Evolutionary conservation across 2,797 vertebrate genomes (phyloP).

Genomic region (Gambusia yucatana): DNA sequence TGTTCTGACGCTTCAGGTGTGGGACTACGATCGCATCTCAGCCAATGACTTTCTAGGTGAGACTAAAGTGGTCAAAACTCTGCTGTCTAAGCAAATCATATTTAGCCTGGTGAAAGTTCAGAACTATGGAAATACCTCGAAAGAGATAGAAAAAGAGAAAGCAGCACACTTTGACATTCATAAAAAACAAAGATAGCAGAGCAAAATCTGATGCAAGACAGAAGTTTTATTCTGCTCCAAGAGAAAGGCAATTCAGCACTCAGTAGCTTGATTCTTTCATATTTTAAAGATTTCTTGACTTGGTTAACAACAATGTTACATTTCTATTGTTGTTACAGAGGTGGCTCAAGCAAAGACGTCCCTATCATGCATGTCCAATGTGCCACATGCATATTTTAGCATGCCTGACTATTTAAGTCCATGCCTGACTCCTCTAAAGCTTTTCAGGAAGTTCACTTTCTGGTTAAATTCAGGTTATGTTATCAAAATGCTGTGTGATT

Average conservation of each 20-base stretch:
- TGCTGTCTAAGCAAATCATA: background rate
- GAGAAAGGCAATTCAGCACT: background rate
- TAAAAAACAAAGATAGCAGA: background rate
- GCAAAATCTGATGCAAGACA: background rate
- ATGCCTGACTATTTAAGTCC: background rate
- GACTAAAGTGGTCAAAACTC: constrained; percentile 17
- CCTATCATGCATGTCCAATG: background rate
- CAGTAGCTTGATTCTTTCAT: background rate
- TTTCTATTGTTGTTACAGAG: background rate
- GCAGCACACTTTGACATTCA: background rate
- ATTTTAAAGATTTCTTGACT: background rate
- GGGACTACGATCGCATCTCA: constrained; percentile 93
- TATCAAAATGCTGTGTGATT: background rate
- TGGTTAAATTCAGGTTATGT: background rate
- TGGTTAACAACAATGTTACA: background rate
- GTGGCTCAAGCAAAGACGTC: background rate
- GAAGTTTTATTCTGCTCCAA: background rate
- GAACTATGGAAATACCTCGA: background rate
- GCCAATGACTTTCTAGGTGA: constrained; percentile 94
- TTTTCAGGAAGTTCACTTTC: background rate
- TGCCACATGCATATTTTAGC: background rate
- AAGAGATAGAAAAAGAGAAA: background rate
- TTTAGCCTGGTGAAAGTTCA: background rate
- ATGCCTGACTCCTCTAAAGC: background rate
- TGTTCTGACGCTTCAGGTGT: constrained; percentile 90